These are phyloP conservation scores for Lordiphosa mommai DNA, from an alignment of 1,140 invertebrate genomes.

Conservation along the genomic window DNA sequence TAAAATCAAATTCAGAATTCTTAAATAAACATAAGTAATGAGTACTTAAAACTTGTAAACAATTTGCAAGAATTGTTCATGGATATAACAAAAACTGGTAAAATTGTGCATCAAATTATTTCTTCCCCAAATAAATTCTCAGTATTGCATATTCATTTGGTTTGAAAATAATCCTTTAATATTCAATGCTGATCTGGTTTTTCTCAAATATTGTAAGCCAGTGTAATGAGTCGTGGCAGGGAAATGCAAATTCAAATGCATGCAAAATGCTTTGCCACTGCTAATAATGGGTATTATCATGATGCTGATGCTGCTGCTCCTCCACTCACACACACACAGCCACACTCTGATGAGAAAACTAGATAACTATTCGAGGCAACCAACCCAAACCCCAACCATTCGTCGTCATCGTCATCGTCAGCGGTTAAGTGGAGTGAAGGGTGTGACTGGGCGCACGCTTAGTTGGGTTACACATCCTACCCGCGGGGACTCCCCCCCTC, in stretches of 20 bases:
- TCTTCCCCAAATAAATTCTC: no score
- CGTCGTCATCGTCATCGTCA: background rate
- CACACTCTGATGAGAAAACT: conserved; percentile 32
- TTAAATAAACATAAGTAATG: no score
- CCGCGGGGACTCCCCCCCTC: conserved; percentile 10
- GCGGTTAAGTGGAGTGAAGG: conserved; percentile 7
- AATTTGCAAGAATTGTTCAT: no score
- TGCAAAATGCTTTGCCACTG: conserved; percentile 59
- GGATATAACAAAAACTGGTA: no score
- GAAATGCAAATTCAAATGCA: conserved; percentile 61
- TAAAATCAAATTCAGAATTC: no score
- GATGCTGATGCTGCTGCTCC: conserved; percentile 36
- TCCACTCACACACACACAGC: conserved; percentile 1
- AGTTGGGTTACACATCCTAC: conserved; percentile 32
- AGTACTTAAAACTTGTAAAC: no score
- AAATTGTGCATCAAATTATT: no score
- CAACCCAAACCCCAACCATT: conserved; percentile 29
- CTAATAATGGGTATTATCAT: conserved; percentile 73
- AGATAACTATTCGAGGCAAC: conserved; percentile 61
- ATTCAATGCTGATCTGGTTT: background rate
- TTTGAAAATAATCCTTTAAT: background rate
- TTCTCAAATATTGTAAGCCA: background rate
- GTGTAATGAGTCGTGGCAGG: conserved; percentile 32
- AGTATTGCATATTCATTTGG: no score
- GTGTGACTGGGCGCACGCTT: conserved; percentile 13